Evolutionary conservation across 2,888 invertebrate genomes (phyloP), one percentile per base, ranked within the genome.

Genomic region (Xestia ashworthii): DNA sequence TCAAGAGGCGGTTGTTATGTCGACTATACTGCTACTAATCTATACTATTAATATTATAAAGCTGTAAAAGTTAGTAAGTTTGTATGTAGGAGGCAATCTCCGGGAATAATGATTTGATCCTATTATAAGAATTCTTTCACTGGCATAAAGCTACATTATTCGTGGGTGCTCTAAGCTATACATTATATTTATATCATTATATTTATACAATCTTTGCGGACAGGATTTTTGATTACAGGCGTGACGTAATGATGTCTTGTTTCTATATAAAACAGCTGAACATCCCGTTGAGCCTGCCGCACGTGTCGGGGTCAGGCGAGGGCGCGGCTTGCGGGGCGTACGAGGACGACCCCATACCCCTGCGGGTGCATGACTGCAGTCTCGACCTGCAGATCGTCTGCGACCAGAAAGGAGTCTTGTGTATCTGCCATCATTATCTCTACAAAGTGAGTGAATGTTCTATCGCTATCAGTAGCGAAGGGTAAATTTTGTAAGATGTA

Each of bases 221-320:
- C 32, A 32, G 32, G 32, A 32, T 32, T 32, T 32, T 32, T 32
- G 32, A 32, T 16, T 25, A 58, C 25, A 58, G 16, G 25, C 32
- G 32, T 60, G 60, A 60, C 8, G 32, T 60, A 55, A 25, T 60
- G 16, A 53, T 53, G 53, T 22, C 38, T 32, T 22, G 25, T 41
- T 48, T 78, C 53, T 58, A 19, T 16, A 11, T 64, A 25, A n/a
- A 32, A n/a, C 92, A 98, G 98, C 93, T 99, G 16, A 99, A 98
- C 94, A 98, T 98, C 88, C 99, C 98, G 0, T 94, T 99, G 78
- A 98, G 98, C 93, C 94, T 98, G 77, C 98, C 98, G 1, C 98
- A 98, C 93, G 97, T 98, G 19, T 95, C 95, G 19, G 92, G 88
- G 58, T 96, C 95, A 16, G 95, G 96, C 58, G 97, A 95, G 60